Evolutionary conservation across 2,113 vertebrate species (phyloP).

Genomic region (Colaptes auratus): DNA sequence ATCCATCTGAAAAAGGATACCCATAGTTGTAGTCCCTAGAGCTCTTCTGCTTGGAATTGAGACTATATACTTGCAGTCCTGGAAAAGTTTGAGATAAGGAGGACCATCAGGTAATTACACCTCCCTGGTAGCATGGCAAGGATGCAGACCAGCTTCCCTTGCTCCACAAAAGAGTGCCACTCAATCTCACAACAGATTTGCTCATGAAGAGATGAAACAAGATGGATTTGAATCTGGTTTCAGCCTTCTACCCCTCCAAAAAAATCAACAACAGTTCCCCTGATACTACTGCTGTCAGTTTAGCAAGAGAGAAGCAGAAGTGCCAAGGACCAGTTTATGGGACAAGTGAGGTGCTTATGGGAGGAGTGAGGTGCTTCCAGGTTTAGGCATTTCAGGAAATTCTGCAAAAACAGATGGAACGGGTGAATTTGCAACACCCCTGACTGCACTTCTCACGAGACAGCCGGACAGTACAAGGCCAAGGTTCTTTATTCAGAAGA

Average conservation of each 20-base stretch:
- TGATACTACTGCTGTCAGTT: not conserved
- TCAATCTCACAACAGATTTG: not conserved
- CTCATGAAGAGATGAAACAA: not conserved
- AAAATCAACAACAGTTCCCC: not conserved
- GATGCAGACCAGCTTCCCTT: not conserved
- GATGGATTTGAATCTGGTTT: not conserved
- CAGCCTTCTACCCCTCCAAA: not conserved
- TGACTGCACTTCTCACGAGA: not conserved
- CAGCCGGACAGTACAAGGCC: not conserved
- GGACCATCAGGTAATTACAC: not conserved
- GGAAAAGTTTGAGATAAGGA: too few species aligned
- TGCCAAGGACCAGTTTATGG: not conserved
- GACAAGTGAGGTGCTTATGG: not conserved
- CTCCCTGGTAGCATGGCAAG: fast-evolving
- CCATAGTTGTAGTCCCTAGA: too few species aligned
- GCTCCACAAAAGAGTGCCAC: not conserved
- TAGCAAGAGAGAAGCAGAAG: not conserved
- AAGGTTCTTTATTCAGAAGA: not conserved
- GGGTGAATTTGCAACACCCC: not conserved
- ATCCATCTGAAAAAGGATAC: not conserved
- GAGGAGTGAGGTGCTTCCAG: not conserved
- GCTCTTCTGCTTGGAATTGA: too few species aligned
- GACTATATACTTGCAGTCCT: too few species aligned
- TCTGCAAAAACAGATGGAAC: not conserved
- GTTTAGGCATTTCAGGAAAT: not conserved